Conservation (phyloP, 2,113 vertebrate genomes). For the Stigmatopora argus region DNA sequence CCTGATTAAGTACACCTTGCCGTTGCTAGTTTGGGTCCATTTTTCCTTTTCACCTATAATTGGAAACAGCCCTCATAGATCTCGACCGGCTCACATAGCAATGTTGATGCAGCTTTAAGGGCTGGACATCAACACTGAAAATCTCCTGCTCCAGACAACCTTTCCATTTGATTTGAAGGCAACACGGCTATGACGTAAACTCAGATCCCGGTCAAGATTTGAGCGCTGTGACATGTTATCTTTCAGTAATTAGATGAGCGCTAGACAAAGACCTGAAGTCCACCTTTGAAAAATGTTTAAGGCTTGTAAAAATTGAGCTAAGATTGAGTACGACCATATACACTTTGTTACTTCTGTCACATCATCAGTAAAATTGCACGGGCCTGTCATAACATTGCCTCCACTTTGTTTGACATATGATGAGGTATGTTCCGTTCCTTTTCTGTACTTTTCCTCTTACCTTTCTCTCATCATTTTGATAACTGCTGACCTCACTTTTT, state of each 20-base stretch:
- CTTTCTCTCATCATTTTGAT: not conserved
- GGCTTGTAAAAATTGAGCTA: no score
- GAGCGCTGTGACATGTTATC: not conserved
- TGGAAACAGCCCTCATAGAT: not conserved
- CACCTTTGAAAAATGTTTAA: not conserved
- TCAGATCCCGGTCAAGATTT: not conserved
- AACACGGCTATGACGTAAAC: not conserved
- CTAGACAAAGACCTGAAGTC: not conserved
- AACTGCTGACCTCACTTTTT: not conserved
- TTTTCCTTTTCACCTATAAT: not conserved
- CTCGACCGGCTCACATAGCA: not conserved
- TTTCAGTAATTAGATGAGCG: not conserved
- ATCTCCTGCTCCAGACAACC: not conserved
- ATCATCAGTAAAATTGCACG: not conserved
- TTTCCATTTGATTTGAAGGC: not conserved
- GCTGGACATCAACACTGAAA: not conserved
- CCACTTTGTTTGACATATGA: not conserved
- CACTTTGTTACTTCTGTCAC: not conserved
- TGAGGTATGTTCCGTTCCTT: not conserved
- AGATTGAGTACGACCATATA: not conserved
- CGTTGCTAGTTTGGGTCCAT: not conserved
- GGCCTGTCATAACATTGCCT: constrained; percentile 1
- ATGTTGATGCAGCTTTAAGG: not conserved
- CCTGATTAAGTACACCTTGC: constrained; percentile 7
- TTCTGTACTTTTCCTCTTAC: not conserved